Evolutionary conservation across 2,113 vertebrate genomes (phyloP).

Genomic region (Phyllostomus hastatus): DNA sequence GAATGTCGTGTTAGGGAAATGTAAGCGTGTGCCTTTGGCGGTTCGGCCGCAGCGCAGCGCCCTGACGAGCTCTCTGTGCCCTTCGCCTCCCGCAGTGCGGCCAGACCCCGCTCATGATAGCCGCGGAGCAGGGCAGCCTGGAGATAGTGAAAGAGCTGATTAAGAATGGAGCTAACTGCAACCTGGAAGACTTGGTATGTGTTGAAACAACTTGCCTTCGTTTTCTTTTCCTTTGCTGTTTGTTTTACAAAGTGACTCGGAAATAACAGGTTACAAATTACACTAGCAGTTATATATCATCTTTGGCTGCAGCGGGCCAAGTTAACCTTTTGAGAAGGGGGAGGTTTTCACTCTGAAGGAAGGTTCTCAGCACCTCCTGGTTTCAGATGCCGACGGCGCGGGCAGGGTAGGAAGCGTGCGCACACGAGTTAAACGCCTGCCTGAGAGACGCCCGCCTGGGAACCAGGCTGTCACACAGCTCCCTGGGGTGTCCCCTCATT

Average conservation of each 20-base stretch:
- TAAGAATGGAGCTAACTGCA: slow-evolving; percentile 93
- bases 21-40: neutral
- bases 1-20: neutral
- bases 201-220: neutral
- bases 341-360: neutral
- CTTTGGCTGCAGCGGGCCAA: neutral
- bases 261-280: neutral
- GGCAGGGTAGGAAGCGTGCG: neutral
- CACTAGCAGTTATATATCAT: neutral
- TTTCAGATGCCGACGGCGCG: neutral
- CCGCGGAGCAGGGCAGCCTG: slow-evolving; percentile 94
- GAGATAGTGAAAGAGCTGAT: slow-evolving; percentile 96
- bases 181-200: slow-evolving; percentile 94
- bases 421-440: neutral
- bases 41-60: neutral
- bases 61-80: neutral
- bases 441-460: neutral
- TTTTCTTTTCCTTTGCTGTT: neutral
- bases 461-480: neutral
- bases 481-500: no score
- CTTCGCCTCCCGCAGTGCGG: slow-evolving; percentile 85
- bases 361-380: neutral
- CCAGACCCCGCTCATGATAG: slow-evolving; percentile 96
- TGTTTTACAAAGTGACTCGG: neutral
- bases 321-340: neutral